These are phyloP conservation scores for Dicaeum eximium DNA, from an alignment of 2,113 vertebrate species.

Conservation along the genomic window DNA sequence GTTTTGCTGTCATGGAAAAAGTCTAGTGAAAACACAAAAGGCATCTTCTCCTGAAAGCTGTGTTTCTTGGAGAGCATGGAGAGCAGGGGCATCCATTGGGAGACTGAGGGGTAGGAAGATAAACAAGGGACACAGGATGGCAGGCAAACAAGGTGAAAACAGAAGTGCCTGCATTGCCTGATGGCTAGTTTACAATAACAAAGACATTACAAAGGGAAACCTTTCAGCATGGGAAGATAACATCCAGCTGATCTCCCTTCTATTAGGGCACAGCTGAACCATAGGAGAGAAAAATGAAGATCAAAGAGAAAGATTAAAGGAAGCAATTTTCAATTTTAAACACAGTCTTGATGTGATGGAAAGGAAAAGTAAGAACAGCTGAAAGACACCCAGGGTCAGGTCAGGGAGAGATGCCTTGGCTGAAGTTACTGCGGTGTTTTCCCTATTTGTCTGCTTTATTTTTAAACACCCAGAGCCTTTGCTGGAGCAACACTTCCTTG, in stretches of 20 bases:
- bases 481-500: conserved; percentile 75
- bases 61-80: neutral
- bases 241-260: neutral
- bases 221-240: neutral
- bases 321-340: neutral
- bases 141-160: neutral
- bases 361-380: conserved; percentile 13
- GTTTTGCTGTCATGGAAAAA: neutral
- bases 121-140: neutral
- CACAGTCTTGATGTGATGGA: neutral
- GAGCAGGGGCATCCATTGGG: neutral
- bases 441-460: conserved; percentile 78
- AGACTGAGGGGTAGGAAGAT: neutral
- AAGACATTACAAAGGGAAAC: neutral
- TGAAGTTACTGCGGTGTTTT: conserved; percentile 49
- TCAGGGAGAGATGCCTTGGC: conserved; percentile 46
- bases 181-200: neutral
- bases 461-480: conserved; percentile 75
- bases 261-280: neutral
- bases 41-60: neutral
- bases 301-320: neutral
- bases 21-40: neutral
- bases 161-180: neutral
- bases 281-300: neutral
- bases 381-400: neutral